phyloP scores from a whole-genome alignment of 2,113 vertebrate species.

The Onychostoma macrolepis region DNA sequence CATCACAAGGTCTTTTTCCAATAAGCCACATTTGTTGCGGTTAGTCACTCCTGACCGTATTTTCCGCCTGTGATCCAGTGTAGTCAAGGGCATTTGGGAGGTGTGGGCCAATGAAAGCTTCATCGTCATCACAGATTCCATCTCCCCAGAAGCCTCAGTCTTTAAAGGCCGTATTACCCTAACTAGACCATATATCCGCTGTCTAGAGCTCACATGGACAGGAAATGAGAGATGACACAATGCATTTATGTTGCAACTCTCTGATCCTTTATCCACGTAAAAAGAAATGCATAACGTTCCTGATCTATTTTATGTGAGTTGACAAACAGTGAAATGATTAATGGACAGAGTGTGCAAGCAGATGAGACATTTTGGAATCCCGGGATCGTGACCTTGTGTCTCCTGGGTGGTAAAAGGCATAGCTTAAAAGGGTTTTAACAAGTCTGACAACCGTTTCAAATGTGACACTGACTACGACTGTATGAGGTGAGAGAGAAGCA shows the following conservation, averaged over 20 bases:
- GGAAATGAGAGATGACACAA: not conserved
- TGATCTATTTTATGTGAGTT: not conserved
- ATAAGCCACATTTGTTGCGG: conserved; percentile 11
- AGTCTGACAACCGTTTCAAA: conserved; percentile 17
- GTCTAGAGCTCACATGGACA: not conserved
- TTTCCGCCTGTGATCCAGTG: conserved; percentile 9
- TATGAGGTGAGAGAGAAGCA: not conserved
- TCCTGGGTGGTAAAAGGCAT: conserved; percentile 16
- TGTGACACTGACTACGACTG: conserved; percentile 4
- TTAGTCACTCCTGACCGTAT: not conserved
- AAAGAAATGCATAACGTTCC: not conserved
- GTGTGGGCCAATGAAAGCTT: conserved; percentile 16
- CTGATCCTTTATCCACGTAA: not conserved
- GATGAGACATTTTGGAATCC: conserved; percentile 7
- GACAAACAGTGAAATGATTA: not conserved
- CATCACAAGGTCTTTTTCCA: conserved; percentile 1
- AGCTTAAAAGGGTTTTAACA: conserved; percentile 15
- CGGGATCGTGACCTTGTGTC: conserved; percentile 1
- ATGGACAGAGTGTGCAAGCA: not conserved
- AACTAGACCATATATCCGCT: not conserved
- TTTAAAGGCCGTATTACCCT: not conserved
- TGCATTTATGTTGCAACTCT: not conserved
- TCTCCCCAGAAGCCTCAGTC: not conserved
- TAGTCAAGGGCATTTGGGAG: not conserved
- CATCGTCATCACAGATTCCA: conserved; percentile 29